Evolutionary conservation across 1,140 invertebrate genomes (phyloP), one percentile per base, ranked within the genome.

Genomic region (Aphaenogaster ashmeadi): DNA sequence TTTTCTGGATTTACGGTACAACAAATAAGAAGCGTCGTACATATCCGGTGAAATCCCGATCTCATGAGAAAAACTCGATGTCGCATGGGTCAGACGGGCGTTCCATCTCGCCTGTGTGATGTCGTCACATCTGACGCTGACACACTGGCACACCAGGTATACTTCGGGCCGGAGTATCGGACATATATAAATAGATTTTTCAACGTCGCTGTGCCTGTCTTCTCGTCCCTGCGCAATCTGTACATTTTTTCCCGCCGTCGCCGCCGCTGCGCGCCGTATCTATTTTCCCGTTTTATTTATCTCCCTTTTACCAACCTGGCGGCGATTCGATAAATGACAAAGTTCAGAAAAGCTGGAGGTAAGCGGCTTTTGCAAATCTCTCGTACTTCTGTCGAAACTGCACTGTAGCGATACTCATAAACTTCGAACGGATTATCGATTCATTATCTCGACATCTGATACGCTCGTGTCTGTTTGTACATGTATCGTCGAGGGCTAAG

Each of bases 171-270:
- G 36, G 44, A 47, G 87, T 91, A 90, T 91, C 89, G 89, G 87
- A 87, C 90, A 56, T 87, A 80, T 88, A 85, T 91, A 91, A 91
- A 91, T 91, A 91, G 89, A 91, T 88, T 87, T 89, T 85, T 72
- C 89, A 88, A 66, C 81, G 86, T 88, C 86, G 86, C 81, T 18
- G 36, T 62, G 81, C 81, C 83, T 88, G 87, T 58, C 52, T 81
- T 87, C 86, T 64, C 74, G 58, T 64, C 47, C 77, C 52, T 62
- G 67, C 66, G 47, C 74, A 79, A 67, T 66, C 72, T 74, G 60
- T 54, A 85, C 21, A 89, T 89, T 90, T 90, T 90, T 90, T 87
- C 52, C 74, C 60, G 50, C 50, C 38, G 52, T 8, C 75, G 64
- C 15, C 52, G 60, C 47, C 36, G 75, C 38, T 44, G 54, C 52